These are phyloP conservation scores for Oophaga sylvatica DNA, from an alignment of 2,797 vertebrate genomes.

Conservation along the genomic window DNA sequence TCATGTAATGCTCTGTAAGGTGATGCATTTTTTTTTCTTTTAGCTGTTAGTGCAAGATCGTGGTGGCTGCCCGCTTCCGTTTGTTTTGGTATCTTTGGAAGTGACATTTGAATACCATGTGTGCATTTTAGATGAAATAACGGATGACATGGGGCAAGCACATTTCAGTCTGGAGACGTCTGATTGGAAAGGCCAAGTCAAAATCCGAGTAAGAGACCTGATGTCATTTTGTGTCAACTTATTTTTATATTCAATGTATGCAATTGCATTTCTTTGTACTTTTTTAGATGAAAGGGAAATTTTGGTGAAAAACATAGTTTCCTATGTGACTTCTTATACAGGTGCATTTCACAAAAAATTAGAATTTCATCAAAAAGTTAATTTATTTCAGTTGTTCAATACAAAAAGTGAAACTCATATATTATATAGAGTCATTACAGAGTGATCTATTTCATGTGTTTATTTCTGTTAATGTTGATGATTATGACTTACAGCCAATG, in stretches of 20 bases:
- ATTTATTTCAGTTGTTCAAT: no score
- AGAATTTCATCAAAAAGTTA: no score
- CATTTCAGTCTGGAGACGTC: slow-evolving; percentile 25
- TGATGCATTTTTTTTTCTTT: background rate
- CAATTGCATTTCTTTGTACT: background rate
- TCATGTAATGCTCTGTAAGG: background rate
- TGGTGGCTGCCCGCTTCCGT: background rate
- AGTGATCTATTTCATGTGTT: no score
- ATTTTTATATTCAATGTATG: background rate
- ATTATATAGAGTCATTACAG: no score
- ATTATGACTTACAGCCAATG: no score
- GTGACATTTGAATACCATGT: background rate
- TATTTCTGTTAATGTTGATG: no score
- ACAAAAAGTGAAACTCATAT: no score
- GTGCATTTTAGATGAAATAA: background rate
- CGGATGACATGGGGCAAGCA: background rate
- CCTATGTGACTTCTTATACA: background rate
- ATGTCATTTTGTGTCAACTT: background rate
- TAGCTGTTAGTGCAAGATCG: background rate
- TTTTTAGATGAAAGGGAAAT: background rate
- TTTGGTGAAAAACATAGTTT: background rate
- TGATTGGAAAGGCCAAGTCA: background rate
- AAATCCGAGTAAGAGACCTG: slow-evolving; percentile 28
- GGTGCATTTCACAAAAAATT: no score
- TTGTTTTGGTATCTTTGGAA: background rate